Evolutionary conservation across 2,797 vertebrate species (phyloP), one percentile per base, ranked within the genome.

Genomic region (Bovichtus diacanthus): DNA sequence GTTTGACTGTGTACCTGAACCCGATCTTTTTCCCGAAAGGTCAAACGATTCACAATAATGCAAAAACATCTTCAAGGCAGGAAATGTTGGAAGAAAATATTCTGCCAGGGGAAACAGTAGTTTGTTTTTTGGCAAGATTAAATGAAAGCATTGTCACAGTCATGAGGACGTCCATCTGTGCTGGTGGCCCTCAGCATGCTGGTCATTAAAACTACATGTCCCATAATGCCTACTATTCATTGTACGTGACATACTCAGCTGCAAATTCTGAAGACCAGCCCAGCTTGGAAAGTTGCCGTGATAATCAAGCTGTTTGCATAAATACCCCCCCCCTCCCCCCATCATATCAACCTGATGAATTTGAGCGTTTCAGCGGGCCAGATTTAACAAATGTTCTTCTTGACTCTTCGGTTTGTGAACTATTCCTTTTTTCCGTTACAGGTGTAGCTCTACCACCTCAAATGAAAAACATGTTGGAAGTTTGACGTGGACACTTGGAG

Each of bases 171-270:
- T 43, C 61, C 78, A 82, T 84, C 71, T 78, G 76, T 54, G 55
- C 65, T 76, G 64, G 27, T 29, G 18, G 36, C 53, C 34, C 66
- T 46, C 60, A 81, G 41, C 78, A 51, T 15, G n/a, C 29, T 51
- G 61, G 70, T 60, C 71, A 62, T 85, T 83, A 73, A 81, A 81
- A 67, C 60, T 50, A 56, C 60, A 29, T 51, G 21, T 51, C 50
- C 47, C 64, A 27, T n/a, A 34, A 55, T 55, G 56, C 51, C 38
- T 25, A 25, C 43, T 50, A 70, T 60, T 69, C 34, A 74, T 25
- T 39, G 29, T 55, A 49, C 19, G 4, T 56, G 50, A 59, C 59
- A 63, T 68, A 69, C 56, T 59, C 69, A 19, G 47, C 16, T 1
- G 67, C 64, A 74, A 59, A 76, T 47, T 70, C 56, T 72, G 12